phyloP scores from a whole-genome alignment of 2,113 vertebrate genomes.

The Corvus hawaiiensis region DNA sequence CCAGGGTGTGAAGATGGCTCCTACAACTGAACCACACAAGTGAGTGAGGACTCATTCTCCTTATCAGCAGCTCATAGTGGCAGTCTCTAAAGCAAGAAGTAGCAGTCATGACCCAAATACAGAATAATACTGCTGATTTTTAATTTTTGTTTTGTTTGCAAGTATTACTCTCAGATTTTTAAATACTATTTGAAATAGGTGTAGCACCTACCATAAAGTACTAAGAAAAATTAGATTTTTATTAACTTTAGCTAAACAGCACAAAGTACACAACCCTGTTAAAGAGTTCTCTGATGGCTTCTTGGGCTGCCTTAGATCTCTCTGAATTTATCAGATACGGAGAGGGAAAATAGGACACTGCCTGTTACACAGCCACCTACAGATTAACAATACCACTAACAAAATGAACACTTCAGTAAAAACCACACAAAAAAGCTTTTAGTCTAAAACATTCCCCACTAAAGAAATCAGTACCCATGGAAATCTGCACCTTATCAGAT shows the following conservation, averaged over 20 bases:
- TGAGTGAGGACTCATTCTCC: not conserved
- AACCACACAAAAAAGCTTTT: not conserved
- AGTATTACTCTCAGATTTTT: not conserved
- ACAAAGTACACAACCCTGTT: not conserved
- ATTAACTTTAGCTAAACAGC: not conserved
- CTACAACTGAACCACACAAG: not conserved
- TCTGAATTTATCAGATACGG: not conserved
- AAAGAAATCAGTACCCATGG: not conserved
- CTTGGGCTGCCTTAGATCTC: not conserved
- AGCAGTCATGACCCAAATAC: not conserved
- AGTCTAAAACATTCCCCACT: not conserved
- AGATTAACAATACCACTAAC: not conserved
- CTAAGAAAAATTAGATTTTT: not conserved
- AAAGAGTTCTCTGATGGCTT: not conserved
- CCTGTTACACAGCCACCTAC: not conserved
- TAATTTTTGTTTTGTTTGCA: not conserved
- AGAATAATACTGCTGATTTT: not conserved
- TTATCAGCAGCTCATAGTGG: not conserved
- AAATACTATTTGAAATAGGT: not conserved
- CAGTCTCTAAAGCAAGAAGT: not conserved
- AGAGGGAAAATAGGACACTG: not conserved
- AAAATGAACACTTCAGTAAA: not conserved
- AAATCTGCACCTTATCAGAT: not conserved
- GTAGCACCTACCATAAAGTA: not conserved
- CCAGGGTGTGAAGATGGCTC: not conserved